Evolutionary conservation across 2,113 vertebrate genomes (phyloP).

Genomic region (Callaeas wilsoni): DNA sequence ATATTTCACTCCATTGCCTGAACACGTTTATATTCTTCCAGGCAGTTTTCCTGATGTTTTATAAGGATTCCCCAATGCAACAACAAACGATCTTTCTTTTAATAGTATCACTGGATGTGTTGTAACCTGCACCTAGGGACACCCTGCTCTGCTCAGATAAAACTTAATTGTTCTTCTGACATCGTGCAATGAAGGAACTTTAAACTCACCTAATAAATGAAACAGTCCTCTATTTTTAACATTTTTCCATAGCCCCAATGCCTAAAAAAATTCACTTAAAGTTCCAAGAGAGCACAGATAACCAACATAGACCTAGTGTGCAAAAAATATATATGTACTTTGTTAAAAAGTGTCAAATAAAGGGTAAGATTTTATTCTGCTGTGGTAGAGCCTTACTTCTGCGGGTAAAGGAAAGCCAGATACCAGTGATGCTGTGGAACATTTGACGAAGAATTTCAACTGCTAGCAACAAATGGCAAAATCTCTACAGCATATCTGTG

Average conservation of each 20-base stretch:
- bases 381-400: not conserved
- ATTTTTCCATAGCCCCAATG: not conserved
- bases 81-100: slow-evolving; percentile 54
- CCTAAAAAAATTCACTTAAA: not conserved
- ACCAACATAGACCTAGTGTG: not conserved
- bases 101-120: slow-evolving; percentile 40
- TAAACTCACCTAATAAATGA: not conserved
- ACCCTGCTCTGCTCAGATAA: slow-evolving; percentile 56
- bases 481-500: not conserved
- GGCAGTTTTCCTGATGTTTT: slow-evolving; percentile 57
- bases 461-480: not conserved
- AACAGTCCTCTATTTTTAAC: not conserved
- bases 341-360: not conserved
- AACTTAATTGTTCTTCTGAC: slow-evolving; percentile 64
- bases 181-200: slow-evolving; percentile 19
- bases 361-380: not conserved
- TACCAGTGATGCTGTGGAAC: not conserved
- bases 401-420: not conserved
- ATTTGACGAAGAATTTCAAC: not conserved
- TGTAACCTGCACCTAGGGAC: slow-evolving; percentile 50
- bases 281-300: not conserved
- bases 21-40: slow-evolving; percentile 49
- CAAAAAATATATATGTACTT: not conserved
- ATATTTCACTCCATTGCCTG: slow-evolving; percentile 23
- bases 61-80: slow-evolving; percentile 56